These are phyloP conservation scores for Cotesia congregata DNA, from an alignment of 2,888 invertebrate genomes.

Conservation along the genomic window DNA sequence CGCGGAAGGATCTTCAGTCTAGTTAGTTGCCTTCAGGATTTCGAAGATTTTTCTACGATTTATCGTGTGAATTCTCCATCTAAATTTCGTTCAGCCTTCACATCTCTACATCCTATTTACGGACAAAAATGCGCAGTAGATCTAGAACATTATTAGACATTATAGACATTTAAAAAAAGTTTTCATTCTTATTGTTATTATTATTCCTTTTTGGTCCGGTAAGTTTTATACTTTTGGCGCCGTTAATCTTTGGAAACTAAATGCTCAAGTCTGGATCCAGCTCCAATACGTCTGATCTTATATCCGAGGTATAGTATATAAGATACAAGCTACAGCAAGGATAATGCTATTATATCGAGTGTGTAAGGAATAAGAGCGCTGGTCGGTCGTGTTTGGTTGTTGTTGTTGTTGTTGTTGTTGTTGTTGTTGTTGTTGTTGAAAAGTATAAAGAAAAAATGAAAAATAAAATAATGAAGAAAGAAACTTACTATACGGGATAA, in stretches of 20 bases:
- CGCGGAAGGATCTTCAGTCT: constrained; percentile 51
- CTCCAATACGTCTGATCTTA: neutral
- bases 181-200: neutral
- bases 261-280: neutral
- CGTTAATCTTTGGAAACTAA: neutral
- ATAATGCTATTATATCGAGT: constrained; percentile 9
- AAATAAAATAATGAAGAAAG: neutral
- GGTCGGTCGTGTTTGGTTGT: neutral
- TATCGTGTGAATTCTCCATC: constrained; percentile 30
- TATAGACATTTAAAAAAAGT: neutral
- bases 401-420: too few relatives aligned
- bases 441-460: neutral
- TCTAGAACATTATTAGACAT: neutral
- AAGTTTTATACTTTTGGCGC: neutral
- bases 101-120: neutral
- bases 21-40: constrained; percentile 44
- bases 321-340: neutral
- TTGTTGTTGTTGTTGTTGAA: neutral
- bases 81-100: neutral
- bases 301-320: too few relatives aligned
- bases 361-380: neutral
- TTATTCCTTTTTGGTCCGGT: neutral
- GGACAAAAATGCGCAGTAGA: constrained; percentile 15
- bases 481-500: neutral
- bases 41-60: constrained; percentile 25